phyloP scores from a whole-genome alignment of 2,888 invertebrate species.

The Augochlorella aurata region DNA sequence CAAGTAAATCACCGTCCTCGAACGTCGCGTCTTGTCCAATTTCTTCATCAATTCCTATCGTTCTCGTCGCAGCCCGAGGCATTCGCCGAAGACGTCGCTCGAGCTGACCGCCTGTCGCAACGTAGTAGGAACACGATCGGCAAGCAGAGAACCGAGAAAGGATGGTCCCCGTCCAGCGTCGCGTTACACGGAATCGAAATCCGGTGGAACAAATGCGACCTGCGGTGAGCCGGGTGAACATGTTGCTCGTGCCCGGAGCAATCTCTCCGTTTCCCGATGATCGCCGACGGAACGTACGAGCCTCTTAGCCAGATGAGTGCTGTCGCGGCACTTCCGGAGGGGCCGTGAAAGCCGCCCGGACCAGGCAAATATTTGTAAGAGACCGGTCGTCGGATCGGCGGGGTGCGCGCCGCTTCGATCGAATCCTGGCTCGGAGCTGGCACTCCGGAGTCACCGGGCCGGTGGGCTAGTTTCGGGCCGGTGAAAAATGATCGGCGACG shows the following conservation, averaged over 20 bases:
- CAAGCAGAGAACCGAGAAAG: no score
- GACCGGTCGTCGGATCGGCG: not conserved
- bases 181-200: not conserved
- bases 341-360: not conserved
- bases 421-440: conserved; percentile 12
- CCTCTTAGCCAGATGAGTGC: conserved; percentile 3
- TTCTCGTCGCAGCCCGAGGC: no score
- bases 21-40: no score
- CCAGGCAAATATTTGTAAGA: conserved; percentile 30
- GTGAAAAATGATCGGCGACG: conserved; percentile 29
- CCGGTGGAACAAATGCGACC: not conserved
- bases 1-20: no score
- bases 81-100: no score
- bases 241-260: conserved; percentile 8
- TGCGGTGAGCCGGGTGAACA: not conserved
- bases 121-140: no score
- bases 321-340: conserved; percentile 1
- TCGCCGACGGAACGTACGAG: not conserved
- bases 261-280: not conserved
- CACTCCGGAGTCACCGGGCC: no score
- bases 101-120: no score
- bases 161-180: no score
- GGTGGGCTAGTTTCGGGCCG: not conserved
- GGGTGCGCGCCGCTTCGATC: not conserved
- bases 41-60: no score